A percentile compares a stretch with the other conserved stretches of the same genome.
These are phyloP conservation scores for Melikaiella ostensackeni DNA, from an alignment of 2,888 invertebrate genomes.

Conservation along the genomic window DNA sequence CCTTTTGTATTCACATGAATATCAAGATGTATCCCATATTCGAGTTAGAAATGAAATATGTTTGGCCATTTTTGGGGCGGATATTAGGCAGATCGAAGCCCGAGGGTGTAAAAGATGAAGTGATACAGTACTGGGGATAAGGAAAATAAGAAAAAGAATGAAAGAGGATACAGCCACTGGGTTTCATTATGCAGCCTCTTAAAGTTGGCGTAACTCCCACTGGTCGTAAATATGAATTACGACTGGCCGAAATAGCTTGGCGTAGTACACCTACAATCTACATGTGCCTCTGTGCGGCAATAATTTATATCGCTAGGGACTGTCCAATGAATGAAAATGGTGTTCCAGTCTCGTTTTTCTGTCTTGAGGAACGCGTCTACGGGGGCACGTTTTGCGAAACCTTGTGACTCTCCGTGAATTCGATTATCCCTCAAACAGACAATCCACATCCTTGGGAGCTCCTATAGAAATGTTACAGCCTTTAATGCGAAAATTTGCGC, in stretches of 20 bases:
- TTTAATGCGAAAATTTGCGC: constrained; percentile 23
- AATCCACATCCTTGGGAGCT: constrained; percentile 8
- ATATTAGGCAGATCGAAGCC: constrained; percentile 59
- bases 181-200: constrained; percentile 74
- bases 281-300: constrained; percentile 47
- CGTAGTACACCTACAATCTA: constrained; percentile 50
- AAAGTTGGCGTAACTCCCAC: constrained; percentile 73
- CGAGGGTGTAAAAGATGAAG: constrained; percentile 55
- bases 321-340: constrained; percentile 62
- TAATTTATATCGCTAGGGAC: constrained; percentile 62
- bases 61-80: constrained; percentile 43
- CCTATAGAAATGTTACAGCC: background rate
- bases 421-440: constrained; percentile 15
- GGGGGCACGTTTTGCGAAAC: constrained; percentile 18
- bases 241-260: constrained; percentile 68
- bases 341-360: constrained; percentile 42
- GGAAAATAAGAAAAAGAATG: constrained; percentile 12
- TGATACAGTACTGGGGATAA: constrained; percentile 48
- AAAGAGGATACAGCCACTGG: constrained; percentile 58
- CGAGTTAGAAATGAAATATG: constrained; percentile 43
- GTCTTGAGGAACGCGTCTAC: constrained; percentile 10
- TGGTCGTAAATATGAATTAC: constrained; percentile 73
- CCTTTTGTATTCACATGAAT: background rate
- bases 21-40: background rate
- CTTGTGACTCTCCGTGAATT: constrained; percentile 18